phyloP scores from a whole-genome alignment of 1,140 invertebrate genomes.

The Pachypeltis micranthus region DNA sequence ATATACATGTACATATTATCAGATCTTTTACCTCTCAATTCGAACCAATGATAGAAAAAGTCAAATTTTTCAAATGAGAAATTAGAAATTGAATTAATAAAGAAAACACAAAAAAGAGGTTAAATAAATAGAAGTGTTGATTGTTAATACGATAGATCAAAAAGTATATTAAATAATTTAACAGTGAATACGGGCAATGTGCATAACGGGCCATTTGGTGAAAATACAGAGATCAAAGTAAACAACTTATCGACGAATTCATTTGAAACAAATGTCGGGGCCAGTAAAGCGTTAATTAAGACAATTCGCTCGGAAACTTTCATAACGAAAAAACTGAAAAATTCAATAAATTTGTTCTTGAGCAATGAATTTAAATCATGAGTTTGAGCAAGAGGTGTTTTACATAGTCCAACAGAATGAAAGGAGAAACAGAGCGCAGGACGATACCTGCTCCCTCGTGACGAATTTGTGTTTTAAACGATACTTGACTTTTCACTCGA shows the following conservation, averaged over 20 bases:
- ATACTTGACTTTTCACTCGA: not conserved
- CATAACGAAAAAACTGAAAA: slow-evolving; percentile 8
- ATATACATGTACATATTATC: slow-evolving; percentile 17
- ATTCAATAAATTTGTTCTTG: slow-evolving; percentile 11
- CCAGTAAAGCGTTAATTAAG: not conserved
- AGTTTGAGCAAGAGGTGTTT: slow-evolving; percentile 20
- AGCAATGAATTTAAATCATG: slow-evolving; percentile 22
- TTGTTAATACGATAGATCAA: not conserved
- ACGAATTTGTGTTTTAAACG: not conserved
- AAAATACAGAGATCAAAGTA: too few species aligned
- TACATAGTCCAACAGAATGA: not conserved
- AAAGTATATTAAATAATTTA: not conserved
- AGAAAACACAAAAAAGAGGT: not conserved
- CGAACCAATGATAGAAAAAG: slow-evolving; percentile 14
- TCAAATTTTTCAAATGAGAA: not conserved
- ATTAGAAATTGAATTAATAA: not conserved
- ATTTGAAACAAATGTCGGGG: not conserved
- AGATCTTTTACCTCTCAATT: slow-evolving; percentile 23
- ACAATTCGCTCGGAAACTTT: not conserved
- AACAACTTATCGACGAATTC: not conserved
- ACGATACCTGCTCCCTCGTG: not conserved
- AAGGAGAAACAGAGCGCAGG: slow-evolving; percentile 1
- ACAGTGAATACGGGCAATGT: too few species aligned
- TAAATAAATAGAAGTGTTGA: not conserved
- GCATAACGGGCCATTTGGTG: too few species aligned